These are phyloP conservation scores for Tiliacea citrago DNA, from an alignment of 2,888 invertebrate genomes.

Conservation along the genomic window DNA sequence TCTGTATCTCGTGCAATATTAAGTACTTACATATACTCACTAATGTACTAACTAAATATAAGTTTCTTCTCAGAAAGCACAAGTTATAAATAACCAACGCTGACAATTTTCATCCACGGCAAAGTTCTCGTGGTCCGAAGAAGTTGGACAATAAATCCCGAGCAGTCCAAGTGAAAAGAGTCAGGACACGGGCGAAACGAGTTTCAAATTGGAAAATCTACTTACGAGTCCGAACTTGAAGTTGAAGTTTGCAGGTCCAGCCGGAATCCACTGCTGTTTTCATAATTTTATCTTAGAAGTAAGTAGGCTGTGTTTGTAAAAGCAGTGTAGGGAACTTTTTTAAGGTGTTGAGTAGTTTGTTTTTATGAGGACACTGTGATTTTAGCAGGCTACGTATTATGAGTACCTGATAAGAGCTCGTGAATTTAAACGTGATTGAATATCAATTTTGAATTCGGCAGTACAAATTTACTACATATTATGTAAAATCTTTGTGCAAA, in stretches of 20 bases:
- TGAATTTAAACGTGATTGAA: not conserved
- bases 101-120: conserved; percentile 79
- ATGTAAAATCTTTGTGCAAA: too few relatives aligned
- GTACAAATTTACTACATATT: too few relatives aligned
- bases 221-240: conserved; percentile 73
- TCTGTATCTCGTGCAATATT: not conserved
- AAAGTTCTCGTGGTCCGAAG: conserved; percentile 66
- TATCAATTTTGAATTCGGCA: not conserved
- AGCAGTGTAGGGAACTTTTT: not conserved
- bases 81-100: conserved; percentile 74
- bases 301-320: not conserved
- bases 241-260: conserved; percentile 66
- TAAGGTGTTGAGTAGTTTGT: not conserved
- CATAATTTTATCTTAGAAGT: conserved; percentile 67
- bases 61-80: conserved; percentile 19
- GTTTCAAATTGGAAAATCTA: conserved; percentile 87
- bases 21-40: not conserved
- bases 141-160: conserved; percentile 84
- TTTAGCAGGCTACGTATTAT: not conserved
- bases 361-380: not conserved
- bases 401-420: not conserved
- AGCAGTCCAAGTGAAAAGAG: conserved; percentile 82
- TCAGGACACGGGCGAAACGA: conserved; percentile 75
- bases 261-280: conserved; percentile 59
- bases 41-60: not conserved